Evolutionary conservation across 1,140 invertebrate genomes (phyloP), one percentile per base, ranked within the genome.

Genomic region (Aradophagus sp.): DNA sequence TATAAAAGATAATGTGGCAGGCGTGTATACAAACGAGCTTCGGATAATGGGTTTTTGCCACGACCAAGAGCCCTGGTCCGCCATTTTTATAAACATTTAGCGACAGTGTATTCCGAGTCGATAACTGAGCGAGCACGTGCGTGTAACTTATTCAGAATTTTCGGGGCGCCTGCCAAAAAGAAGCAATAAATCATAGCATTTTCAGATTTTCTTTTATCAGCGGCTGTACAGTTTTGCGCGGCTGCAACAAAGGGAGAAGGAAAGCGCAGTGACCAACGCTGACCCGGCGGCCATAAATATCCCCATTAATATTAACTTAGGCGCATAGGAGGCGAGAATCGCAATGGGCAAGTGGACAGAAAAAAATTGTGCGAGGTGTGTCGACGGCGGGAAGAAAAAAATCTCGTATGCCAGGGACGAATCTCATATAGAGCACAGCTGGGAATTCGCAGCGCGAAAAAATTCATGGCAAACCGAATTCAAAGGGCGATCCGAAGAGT

Each of bases 301-400:
- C 75, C 82, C 83, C 78, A 85, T 85, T 85, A 85, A 85, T 85
- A 85, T 85, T 84, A 85, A 85, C 80, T 84, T 84, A 85, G 81
- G 77, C 77, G 66, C 52, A 68, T 75, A 67, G 72, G 50, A 75
- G 72, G 67, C 75, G 68, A 77, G 74, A 80, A 77, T 80, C 77
- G 73, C 78, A 75, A 76, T 73, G 67, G 70, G 62, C 59, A 58
- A 73, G 62, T 56, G 52, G 58, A 45, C 55, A 48, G 36, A 39
- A 62, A 62, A 67, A 67, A 52, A 39, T 32, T 20, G n/a, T 19
- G 45, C 50, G 56, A 59, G 47, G 47, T 55, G 61, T 39, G 58
- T 62, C 58, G 53, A 48, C 31, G 66, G 59, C 44, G 68, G 44
- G 35, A 35, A 47, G 53, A 75, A 80, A 83, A 82, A 81, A 81